A percentile compares a stretch with the other conserved stretches of the same genome.
phyloP scores from a whole-genome alignment of 2,797 vertebrate species.

The Artibeus lituratus region DNA sequence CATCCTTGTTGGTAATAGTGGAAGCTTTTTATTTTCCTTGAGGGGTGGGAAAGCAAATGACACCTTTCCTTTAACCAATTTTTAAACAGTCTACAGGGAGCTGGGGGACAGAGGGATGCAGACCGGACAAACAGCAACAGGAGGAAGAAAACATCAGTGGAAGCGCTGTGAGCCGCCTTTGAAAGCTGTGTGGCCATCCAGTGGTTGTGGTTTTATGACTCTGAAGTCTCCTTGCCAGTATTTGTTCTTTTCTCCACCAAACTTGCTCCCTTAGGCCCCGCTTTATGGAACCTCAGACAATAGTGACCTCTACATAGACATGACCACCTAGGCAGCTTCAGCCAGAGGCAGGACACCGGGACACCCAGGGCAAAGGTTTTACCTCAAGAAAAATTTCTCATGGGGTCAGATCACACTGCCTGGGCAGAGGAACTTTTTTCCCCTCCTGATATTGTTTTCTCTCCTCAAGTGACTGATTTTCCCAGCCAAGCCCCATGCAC shows the following conservation, averaged over 20 bases:
- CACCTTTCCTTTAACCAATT: neutral
- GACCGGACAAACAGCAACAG: neutral
- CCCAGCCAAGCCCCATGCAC: neutral
- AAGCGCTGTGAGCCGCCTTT: too few species aligned
- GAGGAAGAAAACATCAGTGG: neutral
- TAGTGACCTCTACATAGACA: neutral
- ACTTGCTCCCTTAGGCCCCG: conserved; percentile 45
- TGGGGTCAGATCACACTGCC: conserved; percentile 19
- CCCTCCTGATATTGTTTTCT: neutral
- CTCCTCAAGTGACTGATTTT: conserved; percentile 15
- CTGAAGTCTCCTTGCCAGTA: neutral
- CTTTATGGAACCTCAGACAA: conserved; percentile 65
- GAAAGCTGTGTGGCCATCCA: neutral
- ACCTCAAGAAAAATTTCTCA: conserved; percentile 48
- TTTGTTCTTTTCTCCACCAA: neutral
- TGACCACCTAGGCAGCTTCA: neutral
- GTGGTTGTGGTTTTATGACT: conserved; percentile 16
- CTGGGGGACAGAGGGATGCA: neutral
- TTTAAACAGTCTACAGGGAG: conserved; percentile 28
- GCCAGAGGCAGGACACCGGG: neutral
- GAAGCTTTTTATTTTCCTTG: neutral
- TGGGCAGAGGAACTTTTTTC: neutral
- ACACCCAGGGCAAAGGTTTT: conserved; percentile 35
- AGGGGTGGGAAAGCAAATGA: neutral
- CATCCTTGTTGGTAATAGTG: neutral